Percentiles rank a stretch among this genome's conserved stretches.
These are phyloP conservation scores for Thera obeliscata DNA, from an alignment of 2,888 invertebrate genomes.

Conservation along the genomic window DNA sequence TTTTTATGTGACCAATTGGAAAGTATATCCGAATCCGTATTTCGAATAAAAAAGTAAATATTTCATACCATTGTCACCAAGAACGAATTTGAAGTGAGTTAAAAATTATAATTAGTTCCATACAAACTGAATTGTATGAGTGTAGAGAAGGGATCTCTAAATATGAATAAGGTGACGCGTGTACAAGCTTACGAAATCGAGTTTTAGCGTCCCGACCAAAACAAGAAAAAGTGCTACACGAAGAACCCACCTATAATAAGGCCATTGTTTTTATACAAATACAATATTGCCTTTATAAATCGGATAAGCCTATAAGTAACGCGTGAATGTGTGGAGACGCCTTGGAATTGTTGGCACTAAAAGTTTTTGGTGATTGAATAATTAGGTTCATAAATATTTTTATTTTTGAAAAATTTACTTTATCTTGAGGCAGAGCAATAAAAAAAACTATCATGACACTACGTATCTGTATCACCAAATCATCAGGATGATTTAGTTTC, in stretches of 20 bases:
- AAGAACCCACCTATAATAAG: conserved; percentile 80
- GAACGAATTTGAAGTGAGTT: no score
- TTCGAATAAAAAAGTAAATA: no score
- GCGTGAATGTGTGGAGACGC: conserved; percentile 54
- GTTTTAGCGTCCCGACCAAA: conserved; percentile 62
- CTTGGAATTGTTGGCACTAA: conserved; percentile 1
- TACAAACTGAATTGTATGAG: not conserved
- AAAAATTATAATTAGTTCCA: not conserved
- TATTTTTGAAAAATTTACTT: no score
- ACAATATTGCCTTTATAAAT: conserved; percentile 84
- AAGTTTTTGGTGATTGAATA: not conserved
- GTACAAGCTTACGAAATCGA: conserved; percentile 48
- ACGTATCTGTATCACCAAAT: no score
- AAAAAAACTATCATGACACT: not conserved
- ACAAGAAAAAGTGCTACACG: conserved; percentile 67
- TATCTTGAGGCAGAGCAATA: not conserved
- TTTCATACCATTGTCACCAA: no score
- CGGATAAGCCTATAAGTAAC: conserved; percentile 76
- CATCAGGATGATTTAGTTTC: no score
- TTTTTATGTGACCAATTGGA: no score
- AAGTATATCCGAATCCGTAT: no score
- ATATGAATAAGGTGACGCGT: conserved; percentile 43
- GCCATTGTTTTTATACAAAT: conserved; percentile 84
- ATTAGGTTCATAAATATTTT: no score
- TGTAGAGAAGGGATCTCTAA: conserved; percentile 18